A percentile compares a stretch with the other conserved stretches of the same genome.
Conservation (phyloP, 2,113 vertebrate genomes). For the Oophaga pumilio region DNA sequence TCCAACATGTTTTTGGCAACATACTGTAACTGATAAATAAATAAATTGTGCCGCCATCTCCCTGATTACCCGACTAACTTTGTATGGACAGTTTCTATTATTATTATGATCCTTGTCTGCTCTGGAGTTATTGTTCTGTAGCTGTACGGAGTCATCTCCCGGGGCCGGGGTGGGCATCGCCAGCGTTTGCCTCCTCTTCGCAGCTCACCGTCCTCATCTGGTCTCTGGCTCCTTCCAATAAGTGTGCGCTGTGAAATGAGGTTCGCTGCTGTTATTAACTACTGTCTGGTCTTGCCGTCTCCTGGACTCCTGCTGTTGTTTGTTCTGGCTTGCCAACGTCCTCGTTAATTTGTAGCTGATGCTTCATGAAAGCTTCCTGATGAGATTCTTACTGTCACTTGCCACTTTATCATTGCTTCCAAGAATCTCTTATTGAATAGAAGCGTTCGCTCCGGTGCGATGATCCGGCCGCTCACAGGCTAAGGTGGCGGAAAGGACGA, state of each 20-base stretch:
- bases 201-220: neutral
- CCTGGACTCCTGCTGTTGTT: constrained; percentile 50
- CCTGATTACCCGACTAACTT: too few relatives aligned
- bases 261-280: constrained; percentile 51
- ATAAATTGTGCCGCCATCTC: too few relatives aligned
- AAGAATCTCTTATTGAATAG: constrained; percentile 50
- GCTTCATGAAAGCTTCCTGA: constrained; percentile 50
- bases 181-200: neutral
- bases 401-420: constrained; percentile 50
- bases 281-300: constrained; percentile 52
- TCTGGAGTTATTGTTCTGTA: too few relatives aligned
- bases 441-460: constrained; percentile 13
- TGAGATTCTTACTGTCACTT: constrained; percentile 54
- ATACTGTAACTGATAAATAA: too few relatives aligned
- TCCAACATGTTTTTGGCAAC: too few relatives aligned
- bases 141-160: too few relatives aligned
- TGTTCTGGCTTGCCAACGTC: constrained; percentile 53
- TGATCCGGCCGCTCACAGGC: constrained; percentile 27
- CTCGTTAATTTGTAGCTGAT: constrained; percentile 57
- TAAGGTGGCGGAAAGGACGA: neutral
- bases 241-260: constrained; percentile 25
- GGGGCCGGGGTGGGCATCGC: neutral
- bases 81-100: too few relatives aligned
- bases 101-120: too few relatives aligned
- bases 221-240: constrained; percentile 23